Conservation (phyloP, 2,797 vertebrate species). For the Scarus forsteni region DNA sequence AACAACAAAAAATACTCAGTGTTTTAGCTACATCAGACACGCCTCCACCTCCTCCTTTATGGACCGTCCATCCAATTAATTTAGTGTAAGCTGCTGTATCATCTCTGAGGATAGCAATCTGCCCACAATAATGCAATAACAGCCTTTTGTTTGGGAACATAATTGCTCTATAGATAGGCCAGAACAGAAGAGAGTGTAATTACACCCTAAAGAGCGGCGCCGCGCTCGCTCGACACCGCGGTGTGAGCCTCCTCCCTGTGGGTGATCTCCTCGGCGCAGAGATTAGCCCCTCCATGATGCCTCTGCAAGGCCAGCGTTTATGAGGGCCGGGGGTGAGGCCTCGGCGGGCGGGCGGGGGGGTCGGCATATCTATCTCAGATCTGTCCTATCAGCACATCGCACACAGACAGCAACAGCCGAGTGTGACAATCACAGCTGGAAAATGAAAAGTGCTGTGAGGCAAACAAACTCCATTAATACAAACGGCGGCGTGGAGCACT, state of each 20-base stretch:
- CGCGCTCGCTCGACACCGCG: constrained; percentile 9
- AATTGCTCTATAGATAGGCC: constrained; percentile 67
- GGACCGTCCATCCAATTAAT: constrained; percentile 66
- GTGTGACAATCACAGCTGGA: constrained; percentile 77
- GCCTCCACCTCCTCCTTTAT: constrained; percentile 5
- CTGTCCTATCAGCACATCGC: constrained; percentile 77
- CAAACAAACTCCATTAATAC: constrained; percentile 84
- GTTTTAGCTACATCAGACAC: constrained; percentile 52
- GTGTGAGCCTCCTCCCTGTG: not conserved
- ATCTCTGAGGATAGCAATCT: constrained; percentile 54
- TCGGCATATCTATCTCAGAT: constrained; percentile 68
- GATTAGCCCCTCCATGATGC: constrained; percentile 58
- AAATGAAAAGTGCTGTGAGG: constrained; percentile 81
- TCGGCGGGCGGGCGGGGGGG: constrained; percentile 20
- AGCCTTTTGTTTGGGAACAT: constrained; percentile 52
- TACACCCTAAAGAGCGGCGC: constrained; percentile 53
- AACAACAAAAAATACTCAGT: constrained; percentile 41
- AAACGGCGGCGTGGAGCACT: constrained; percentile 54
- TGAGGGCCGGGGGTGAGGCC: constrained; percentile 55
- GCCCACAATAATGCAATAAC: constrained; percentile 54
- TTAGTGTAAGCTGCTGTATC: constrained; percentile 50
- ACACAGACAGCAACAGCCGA: constrained; percentile 55
- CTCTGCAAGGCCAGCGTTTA: constrained; percentile 72
- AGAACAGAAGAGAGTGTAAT: constrained; percentile 56
- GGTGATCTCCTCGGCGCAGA: constrained; percentile 41